Evolutionary conservation across 1,140 invertebrate species (phyloP).

Genomic region (Aphelenchoides besseyi): DNA sequence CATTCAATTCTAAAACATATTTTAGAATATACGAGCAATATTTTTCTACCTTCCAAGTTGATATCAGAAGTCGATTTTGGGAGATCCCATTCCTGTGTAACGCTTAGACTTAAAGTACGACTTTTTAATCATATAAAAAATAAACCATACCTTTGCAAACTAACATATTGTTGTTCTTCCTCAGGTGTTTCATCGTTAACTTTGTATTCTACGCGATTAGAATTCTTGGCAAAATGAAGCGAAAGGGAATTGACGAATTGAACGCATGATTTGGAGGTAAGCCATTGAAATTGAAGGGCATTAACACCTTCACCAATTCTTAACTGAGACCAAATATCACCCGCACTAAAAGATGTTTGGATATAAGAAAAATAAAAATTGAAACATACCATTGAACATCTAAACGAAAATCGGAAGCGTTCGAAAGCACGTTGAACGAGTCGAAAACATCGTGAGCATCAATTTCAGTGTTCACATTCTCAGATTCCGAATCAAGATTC

Average conservation of each 20-base stretch:
- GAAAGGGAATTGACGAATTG: not conserved
- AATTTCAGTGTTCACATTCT: not conserved
- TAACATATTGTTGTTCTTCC: not conserved
- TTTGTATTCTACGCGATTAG: not conserved
- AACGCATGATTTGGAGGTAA: slow-evolving; percentile 27
- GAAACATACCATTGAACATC: not conserved
- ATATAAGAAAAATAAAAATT: not conserved
- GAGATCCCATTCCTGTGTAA: not conserved
- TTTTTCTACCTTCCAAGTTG: not conserved
- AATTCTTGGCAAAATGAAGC: not conserved
- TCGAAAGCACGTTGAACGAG: not conserved
- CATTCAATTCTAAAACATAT: not conserved
- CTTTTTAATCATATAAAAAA: too few species aligned
- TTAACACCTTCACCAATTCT: slow-evolving; percentile 41
- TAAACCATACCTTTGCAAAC: not conserved
- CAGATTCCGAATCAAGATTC: not conserved
- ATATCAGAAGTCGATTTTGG: not conserved
- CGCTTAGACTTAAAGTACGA: not conserved
- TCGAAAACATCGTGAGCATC: not conserved
- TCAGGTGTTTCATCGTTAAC: not conserved
- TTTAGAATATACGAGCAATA: not conserved
- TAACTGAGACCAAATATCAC: slow-evolving; percentile 38
- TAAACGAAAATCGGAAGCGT: not conserved
- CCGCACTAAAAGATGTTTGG: slow-evolving; percentile 28
- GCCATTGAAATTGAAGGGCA: slow-evolving; percentile 51